These are phyloP conservation scores for Bolinopsis microptera DNA, from an alignment of 37 sponge, comb jelly and placozoan species.

Conservation along the genomic window DNA sequence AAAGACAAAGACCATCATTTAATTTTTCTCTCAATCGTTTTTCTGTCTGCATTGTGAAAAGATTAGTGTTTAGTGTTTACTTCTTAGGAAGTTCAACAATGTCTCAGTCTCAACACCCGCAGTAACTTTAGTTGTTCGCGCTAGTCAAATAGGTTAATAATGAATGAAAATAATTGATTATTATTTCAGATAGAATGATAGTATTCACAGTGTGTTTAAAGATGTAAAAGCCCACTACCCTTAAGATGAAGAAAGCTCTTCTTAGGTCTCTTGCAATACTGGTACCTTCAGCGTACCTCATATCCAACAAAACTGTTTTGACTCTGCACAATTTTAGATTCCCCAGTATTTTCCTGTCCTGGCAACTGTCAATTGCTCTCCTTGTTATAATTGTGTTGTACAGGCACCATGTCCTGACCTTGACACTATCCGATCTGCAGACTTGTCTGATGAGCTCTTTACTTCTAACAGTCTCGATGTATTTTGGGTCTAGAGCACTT, in stretches of 20 bases:
- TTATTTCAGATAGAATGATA: too few relatives aligned
- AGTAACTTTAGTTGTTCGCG: too few relatives aligned
- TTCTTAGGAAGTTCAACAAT: too few relatives aligned
- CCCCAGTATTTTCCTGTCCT: conserved; percentile 50
- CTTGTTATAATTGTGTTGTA: not conserved
- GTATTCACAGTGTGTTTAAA: too few relatives aligned
- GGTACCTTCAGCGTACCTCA: conserved; percentile 11
- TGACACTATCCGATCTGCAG: not conserved
- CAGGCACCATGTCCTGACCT: not conserved
- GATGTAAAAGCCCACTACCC: too few relatives aligned
- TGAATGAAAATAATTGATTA: too few relatives aligned
- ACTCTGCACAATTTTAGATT: conserved; percentile 47
- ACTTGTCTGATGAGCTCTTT: not conserved
- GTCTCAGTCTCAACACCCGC: too few relatives aligned
- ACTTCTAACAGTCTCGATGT: not conserved
- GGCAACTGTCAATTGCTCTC: conserved; percentile 32
- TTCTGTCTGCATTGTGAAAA: too few relatives aligned
- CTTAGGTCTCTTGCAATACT: not conserved
- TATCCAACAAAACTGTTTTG: conserved; percentile 51
- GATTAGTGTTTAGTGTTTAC: too few relatives aligned
- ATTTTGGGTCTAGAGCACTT: conserved; percentile 5
- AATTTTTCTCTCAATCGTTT: too few relatives aligned
- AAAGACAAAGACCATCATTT: too few relatives aligned
- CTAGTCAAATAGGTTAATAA: too few relatives aligned
- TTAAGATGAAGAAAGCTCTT: not conserved